Conservation (phyloP, 2,113 vertebrate genomes). For the Clarias batrachus region DNA sequence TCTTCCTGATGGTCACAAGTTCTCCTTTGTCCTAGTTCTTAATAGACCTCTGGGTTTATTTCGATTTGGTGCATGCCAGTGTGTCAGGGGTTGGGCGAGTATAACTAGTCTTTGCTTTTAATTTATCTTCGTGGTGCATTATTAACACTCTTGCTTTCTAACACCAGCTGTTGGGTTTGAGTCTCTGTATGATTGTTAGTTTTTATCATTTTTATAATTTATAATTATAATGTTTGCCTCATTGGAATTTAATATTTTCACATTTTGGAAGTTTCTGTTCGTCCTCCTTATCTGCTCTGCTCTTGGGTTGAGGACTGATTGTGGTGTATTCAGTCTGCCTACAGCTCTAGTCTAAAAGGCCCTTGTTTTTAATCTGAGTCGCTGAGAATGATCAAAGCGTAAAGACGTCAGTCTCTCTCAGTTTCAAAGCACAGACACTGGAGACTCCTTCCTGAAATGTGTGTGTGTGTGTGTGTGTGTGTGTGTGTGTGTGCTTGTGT, state of each 20-base stretch:
- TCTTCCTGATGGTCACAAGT: background rate
- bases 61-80: background rate
- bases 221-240: too few relatives aligned
- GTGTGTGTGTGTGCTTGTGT: too few relatives aligned
- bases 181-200: background rate
- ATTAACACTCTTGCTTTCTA: background rate
- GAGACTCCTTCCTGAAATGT: background rate
- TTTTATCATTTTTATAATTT: too few relatives aligned
- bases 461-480: too few relatives aligned
- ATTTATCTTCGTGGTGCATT: background rate
- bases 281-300: background rate
- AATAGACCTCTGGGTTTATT: background rate
- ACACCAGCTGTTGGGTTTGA: background rate
- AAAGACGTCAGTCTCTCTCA: background rate
- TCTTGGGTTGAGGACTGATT: background rate
- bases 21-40: background rate
- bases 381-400: background rate
- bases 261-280: background rate
- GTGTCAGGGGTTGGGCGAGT: too few relatives aligned
- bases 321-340: background rate
- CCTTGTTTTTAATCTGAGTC: background rate
- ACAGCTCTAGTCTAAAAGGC: background rate
- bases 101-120: background rate
- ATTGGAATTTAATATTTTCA: background rate
- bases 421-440: background rate